Conservation (phyloP, 2,888 invertebrate species). For the Abrostola tripartita region DNA sequence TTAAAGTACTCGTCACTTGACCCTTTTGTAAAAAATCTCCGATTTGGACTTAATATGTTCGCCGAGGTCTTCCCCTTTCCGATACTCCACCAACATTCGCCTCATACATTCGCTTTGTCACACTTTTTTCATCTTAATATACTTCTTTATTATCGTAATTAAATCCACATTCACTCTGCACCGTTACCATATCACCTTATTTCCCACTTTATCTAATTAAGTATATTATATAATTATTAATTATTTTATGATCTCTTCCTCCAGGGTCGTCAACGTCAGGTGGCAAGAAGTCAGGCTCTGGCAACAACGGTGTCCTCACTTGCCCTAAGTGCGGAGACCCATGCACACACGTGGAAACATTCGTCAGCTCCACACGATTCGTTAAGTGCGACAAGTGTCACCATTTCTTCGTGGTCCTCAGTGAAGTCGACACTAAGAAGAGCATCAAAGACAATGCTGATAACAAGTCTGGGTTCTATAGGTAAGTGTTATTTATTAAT, state of each 20-base stretch:
- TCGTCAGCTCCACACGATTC: conserved; percentile 98
- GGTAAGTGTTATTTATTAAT: conserved; percentile 67
- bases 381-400: conserved; percentile 99
- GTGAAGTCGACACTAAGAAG: conserved; percentile 97
- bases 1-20: no score
- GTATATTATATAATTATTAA: no score
- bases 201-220: no score
- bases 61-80: no score
- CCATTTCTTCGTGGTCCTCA: conserved; percentile 98
- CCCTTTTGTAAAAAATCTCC: no score
- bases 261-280: conserved; percentile 74
- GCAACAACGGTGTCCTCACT: conserved; percentile 89
- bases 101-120: no score
- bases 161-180: no score
- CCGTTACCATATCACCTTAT: no score
- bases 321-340: conserved; percentile 99
- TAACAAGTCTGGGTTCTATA: conserved; percentile 90
- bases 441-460: conserved; percentile 94
- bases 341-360: conserved; percentile 99
- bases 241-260: background rate
- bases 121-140: no score
- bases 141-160: no score
- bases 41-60: no score
- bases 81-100: no score
- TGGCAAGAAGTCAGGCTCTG: conserved; percentile 90